These are phyloP conservation scores for Sinopyrophorus schimmeli DNA, from an alignment of 2,888 invertebrate species.

Conservation along the genomic window DNA sequence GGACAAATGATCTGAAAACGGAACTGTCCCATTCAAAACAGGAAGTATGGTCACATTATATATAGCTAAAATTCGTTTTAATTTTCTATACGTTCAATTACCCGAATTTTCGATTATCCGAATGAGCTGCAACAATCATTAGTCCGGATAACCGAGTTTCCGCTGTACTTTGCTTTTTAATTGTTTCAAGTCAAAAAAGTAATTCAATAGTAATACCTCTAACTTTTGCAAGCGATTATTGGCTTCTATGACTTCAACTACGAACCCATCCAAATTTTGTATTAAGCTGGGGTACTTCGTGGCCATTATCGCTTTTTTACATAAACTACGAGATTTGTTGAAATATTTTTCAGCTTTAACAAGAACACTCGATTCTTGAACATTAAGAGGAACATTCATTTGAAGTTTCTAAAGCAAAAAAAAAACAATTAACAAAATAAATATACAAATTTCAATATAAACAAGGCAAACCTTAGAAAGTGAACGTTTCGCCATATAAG, in stretches of 20 bases:
- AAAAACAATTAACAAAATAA: slow-evolving; percentile 8
- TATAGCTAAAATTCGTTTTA: too few species aligned
- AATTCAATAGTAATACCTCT: too few species aligned
- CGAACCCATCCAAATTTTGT: slow-evolving; percentile 66
- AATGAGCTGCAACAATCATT: too few species aligned
- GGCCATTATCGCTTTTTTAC: slow-evolving; percentile 64
- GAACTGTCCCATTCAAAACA: too few species aligned
- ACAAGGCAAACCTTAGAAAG: slow-evolving; percentile 41
- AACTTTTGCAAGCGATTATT: slow-evolving; percentile 68
- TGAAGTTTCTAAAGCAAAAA: slow-evolving; percentile 22
- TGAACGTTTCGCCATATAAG: slow-evolving; percentile 44
- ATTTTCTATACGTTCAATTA: too few species aligned
- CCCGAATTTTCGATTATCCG: too few species aligned
- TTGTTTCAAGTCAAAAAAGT: too few species aligned
- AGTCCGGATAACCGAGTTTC: too few species aligned
- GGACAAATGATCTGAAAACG: too few species aligned
- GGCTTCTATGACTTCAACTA: slow-evolving; percentile 68
- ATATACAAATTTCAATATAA: too few species aligned
- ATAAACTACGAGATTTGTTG: slow-evolving; percentile 65
- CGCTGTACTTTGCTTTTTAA: too few species aligned
- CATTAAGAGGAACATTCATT: slow-evolving; percentile 2
- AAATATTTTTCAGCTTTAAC: slow-evolving; percentile 50
- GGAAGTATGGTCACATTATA: too few species aligned
- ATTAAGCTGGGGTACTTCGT: slow-evolving; percentile 65
- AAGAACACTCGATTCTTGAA: slow-evolving; percentile 27